Evolutionary conservation across 2,797 vertebrate genomes (phyloP), one percentile per base, ranked within the genome.

Genomic region (Pogoniulus pusillus): DNA sequence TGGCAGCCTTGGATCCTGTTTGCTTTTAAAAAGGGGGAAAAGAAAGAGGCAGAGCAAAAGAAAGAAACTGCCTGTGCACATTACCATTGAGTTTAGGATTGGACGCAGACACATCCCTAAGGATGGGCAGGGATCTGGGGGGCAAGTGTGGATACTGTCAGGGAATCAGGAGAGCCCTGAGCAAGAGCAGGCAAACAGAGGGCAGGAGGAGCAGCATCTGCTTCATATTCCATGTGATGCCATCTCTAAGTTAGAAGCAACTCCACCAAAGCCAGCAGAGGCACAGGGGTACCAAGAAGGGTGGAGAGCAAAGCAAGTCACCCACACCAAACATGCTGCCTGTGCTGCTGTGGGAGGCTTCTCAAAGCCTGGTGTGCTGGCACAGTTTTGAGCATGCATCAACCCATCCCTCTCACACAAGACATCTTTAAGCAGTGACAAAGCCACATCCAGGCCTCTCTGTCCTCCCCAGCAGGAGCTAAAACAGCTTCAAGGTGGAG

Each of bases 61-160:
- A 66, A 34, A 85, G 84, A 57, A 39, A 39, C 23, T 7, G 59
- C 8, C 35, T 30, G 10, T 55, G 29, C 15, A 15, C 3, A 0
- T 49, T 26, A 64, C 58, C 17, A 10, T 1, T 26, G 57, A 74
- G 26, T 75, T 81, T 55, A 75, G 71, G 17, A 19, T 54, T 64
- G 62, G 66, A 62, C 1, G 0, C 0, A 1, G 64, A 17, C 20
- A 6, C 0, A 1, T 29, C 39, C 43, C 41, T 2, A 1, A 30
- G 43, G 39, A 85, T 6, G 27, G 63, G 41, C 37, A 85, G 54
- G 29, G 57, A 34, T 15, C 13, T 19, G 7, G n/a, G 49, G 65
- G 74, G 45, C 20, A n/a, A 20, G 6, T 2, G 0, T 60, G 45
- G 22, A 58, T 81, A 16, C 62, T 79, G 41, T 5, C 5, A 6